These are phyloP conservation scores for Gambusia yucatana DNA, from an alignment of 2,797 vertebrate species.

Conservation along the genomic window DNA sequence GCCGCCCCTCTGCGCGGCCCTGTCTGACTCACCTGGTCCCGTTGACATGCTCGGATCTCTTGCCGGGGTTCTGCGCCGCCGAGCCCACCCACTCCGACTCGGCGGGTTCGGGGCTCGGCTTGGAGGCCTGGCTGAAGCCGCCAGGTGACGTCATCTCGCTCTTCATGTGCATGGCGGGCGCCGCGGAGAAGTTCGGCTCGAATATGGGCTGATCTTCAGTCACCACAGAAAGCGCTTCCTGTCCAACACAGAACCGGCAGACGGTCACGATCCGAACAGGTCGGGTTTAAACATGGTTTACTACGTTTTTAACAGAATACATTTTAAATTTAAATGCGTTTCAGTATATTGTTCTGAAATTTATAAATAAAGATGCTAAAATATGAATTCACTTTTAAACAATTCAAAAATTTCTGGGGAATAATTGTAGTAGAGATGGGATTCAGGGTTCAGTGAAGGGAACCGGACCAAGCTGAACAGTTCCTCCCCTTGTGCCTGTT, in stretches of 20 bases:
- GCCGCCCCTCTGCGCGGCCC: conserved; percentile 4
- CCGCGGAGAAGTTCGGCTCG: conserved; percentile 74
- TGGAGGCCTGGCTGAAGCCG: conserved; percentile 74
- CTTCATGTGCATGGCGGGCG: conserved; percentile 82
- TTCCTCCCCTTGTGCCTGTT: neutral
- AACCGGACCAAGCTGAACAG: neutral
- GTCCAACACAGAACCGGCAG: conserved; percentile 44
- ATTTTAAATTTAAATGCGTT: neutral
- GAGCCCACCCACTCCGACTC: conserved; percentile 79
- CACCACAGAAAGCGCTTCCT: conserved; percentile 88
- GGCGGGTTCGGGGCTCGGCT: conserved; percentile 76
- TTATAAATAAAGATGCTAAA: no score
- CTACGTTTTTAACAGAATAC: neutral
- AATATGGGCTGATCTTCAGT: conserved; percentile 87
- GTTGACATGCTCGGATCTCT: conserved; percentile 83
- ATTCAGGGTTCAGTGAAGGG: neutral
- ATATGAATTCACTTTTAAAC: neutral
- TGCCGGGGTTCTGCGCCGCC: conserved; percentile 64
- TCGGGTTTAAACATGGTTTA: neutral
- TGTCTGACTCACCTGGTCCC: conserved; percentile 81
- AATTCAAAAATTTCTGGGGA: neutral
- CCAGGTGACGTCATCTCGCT: conserved; percentile 78
- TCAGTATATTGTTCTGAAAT: neutral
- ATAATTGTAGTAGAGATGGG: neutral
- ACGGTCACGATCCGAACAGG: neutral